Evolutionary conservation across 1,140 invertebrate species (phyloP).

Genomic region (Bradysia coprophila): DNA sequence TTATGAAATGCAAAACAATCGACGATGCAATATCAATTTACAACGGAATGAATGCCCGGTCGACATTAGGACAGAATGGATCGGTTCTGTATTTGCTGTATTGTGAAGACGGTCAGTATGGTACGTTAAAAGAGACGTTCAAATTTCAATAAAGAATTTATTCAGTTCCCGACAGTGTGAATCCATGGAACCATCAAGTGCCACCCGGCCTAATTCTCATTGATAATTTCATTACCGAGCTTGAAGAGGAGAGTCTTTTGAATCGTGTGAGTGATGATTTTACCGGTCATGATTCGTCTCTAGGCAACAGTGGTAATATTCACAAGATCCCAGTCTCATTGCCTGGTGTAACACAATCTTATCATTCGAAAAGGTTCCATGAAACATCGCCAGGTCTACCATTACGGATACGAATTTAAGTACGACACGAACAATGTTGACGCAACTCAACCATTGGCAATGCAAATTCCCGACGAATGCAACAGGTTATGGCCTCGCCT

Average conservation of each 20-base stretch:
- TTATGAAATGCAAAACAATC: constrained; percentile 34
- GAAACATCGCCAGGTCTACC: constrained; percentile 77
- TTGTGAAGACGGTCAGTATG: constrained; percentile 5
- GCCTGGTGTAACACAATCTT: too few species aligned
- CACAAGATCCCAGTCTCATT: too few species aligned
- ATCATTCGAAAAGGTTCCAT: constrained; percentile 26
- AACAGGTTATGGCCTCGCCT: constrained; percentile 43
- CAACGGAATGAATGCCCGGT: constrained; percentile 29
- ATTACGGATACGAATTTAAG: constrained; percentile 87
- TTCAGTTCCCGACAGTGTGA: constrained; percentile 12
- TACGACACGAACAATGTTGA: constrained; percentile 83
- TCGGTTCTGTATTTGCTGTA: constrained; percentile 44
- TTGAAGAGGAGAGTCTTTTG: constrained; percentile 51
- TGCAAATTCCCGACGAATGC: constrained; percentile 51
- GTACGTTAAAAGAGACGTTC: too few species aligned
- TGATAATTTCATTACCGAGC: constrained; percentile 48
- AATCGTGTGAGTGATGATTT: constrained; percentile 28
- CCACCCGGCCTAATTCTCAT: constrained; percentile 60
- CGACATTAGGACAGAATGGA: constrained; percentile 29
- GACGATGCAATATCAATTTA: constrained; percentile 30
- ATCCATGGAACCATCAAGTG: constrained; percentile 11
- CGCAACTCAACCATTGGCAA: constrained; percentile 40
- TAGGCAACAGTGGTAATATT: too few species aligned
- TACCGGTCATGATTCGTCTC: too few species aligned
- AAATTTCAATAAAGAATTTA: too few species aligned